Evolutionary conservation across 2,113 vertebrate genomes (phyloP).

Genomic region (Anoplopoma fimbria): DNA sequence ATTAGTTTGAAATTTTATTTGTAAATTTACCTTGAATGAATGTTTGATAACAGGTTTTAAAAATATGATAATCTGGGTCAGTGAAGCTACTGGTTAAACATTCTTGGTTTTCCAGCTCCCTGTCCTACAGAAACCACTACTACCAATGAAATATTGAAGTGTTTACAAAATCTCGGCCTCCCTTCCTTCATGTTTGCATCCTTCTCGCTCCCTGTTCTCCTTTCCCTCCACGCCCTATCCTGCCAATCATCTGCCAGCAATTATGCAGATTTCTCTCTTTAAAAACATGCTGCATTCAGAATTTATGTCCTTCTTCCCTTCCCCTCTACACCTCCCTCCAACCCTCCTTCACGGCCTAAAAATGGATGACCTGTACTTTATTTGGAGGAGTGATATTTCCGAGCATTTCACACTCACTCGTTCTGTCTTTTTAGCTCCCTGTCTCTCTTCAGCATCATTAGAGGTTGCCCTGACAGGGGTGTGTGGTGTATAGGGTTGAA

Average conservation of each 20-base stretch:
- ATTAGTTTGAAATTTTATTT: not conserved
- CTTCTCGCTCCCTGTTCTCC: conserved; percentile 44
- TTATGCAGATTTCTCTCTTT: conserved; percentile 78
- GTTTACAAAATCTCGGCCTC: conserved; percentile 59
- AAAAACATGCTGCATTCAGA: conserved; percentile 74
- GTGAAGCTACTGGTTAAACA: not conserved
- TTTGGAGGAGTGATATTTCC: conserved; percentile 55
- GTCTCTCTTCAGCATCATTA: conserved; percentile 64
- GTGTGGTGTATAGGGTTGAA: conserved; percentile 56
- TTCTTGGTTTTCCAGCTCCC: conserved; percentile 1
- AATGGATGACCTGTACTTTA: conserved; percentile 68
- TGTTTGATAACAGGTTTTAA: not conserved
- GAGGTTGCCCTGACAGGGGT: conserved; percentile 66
- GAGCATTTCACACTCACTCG: conserved; percentile 25
- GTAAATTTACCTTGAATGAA: not conserved
- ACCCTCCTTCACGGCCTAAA: conserved; percentile 30
- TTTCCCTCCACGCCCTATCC: conserved; percentile 64
- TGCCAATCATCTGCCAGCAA: conserved; percentile 82
- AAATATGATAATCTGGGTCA: not conserved
- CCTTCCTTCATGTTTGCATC: conserved; percentile 37
- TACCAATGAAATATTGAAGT: conserved; percentile 61
- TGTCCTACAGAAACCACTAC: conserved; percentile 32
- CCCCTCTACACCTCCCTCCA: not conserved
- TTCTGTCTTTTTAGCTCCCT: conserved; percentile 4
- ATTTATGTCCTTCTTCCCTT: conserved; percentile 36